A percentile compares a stretch with the other conserved stretches of the same genome.
Evolutionary conservation across 2,113 vertebrate species (phyloP).

Genomic region (Aphelocoma coerulescens): DNA sequence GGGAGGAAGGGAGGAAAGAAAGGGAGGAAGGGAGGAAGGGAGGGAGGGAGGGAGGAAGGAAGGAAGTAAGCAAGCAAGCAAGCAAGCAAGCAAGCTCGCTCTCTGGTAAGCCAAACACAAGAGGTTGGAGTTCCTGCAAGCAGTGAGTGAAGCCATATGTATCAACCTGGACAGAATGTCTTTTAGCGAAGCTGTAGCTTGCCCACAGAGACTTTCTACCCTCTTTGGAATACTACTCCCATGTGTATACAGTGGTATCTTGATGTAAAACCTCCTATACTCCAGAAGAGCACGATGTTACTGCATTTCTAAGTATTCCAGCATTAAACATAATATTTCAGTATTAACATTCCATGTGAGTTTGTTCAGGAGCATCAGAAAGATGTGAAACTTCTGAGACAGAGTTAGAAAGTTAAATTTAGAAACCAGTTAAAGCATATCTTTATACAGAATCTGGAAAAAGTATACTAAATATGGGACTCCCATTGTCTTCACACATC

Average conservation of each 20-base stretch:
- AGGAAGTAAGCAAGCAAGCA: neutral
- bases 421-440: neutral
- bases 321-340: neutral
- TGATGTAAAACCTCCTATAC: neutral
- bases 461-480: neutral
- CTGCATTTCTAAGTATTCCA: neutral
- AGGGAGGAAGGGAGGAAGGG: neutral
- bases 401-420: neutral
- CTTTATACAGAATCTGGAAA: neutral
- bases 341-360: neutral
- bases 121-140: neutral
- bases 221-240: neutral
- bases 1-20: neutral
- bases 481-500: neutral
- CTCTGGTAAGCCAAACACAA: neutral
- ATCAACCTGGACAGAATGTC: neutral
- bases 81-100: neutral
- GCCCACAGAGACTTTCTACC: neutral
- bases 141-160: neutral
- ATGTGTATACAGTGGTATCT: neutral
- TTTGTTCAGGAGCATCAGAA: neutral
- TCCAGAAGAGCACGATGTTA: neutral
- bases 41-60: neutral
- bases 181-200: neutral
- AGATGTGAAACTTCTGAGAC: neutral